phyloP scores from a whole-genome alignment of 2,888 invertebrate genomes.

The Crossocerus cetratus region DNA sequence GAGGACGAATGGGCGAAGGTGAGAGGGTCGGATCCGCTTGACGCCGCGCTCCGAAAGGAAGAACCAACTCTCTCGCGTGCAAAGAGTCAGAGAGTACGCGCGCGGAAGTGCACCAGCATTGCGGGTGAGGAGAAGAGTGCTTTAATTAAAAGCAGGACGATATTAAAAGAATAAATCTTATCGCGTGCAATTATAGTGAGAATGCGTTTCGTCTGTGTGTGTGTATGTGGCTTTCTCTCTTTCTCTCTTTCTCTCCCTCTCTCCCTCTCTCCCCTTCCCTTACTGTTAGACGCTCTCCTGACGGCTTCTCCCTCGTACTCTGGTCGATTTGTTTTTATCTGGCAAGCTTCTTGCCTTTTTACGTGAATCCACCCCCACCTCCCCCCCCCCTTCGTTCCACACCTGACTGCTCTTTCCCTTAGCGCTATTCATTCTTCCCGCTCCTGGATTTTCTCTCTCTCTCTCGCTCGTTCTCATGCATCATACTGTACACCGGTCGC shows the following conservation, averaged over 20 bases:
- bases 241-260: constrained; percentile 6
- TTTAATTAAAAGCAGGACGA: constrained; percentile 46
- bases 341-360: not conserved
- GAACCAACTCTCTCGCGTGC: too few species aligned
- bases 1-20: not conserved
- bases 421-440: constrained; percentile 6
- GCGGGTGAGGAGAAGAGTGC: constrained; percentile 17
- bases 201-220: constrained; percentile 12
- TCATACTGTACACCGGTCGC: constrained; percentile 13
- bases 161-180: constrained; percentile 48
- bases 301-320: constrained; percentile 17
- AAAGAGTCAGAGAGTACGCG: not conserved
- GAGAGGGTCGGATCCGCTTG: not conserved
- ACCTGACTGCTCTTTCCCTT: constrained; percentile 7
- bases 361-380: not conserved
- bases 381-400: not conserved
- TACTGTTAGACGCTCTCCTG: not conserved
- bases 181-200: constrained; percentile 41
- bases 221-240: constrained; percentile 4
- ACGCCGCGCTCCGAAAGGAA: too few species aligned
- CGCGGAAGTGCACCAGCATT: not conserved
- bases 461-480: not conserved
- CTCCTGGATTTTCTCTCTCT: not conserved
- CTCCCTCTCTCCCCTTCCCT: constrained; percentile 1
- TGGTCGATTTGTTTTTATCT: not conserved